phyloP scores from a whole-genome alignment of 2,888 invertebrate genomes.

The Drosophila limbata region DNA sequence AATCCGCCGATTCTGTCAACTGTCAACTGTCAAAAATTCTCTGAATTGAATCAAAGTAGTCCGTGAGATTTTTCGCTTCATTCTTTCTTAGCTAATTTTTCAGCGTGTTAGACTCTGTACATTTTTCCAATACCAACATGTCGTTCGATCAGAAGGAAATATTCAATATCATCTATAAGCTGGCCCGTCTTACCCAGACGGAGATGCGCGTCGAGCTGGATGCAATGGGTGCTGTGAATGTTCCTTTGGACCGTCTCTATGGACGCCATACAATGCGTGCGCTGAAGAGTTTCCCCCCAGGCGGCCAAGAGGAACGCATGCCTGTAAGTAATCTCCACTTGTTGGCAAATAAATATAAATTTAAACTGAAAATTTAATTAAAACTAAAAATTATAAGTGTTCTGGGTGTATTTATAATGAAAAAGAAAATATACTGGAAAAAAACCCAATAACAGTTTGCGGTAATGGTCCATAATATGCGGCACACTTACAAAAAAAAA shows the following conservation, averaged over 20 bases:
- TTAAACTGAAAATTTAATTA: too few relatives aligned
- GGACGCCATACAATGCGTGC: constrained; percentile 98
- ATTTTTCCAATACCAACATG: constrained; percentile 45
- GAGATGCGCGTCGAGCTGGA: constrained; percentile 88
- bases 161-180: constrained; percentile 63
- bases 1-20: background rate
- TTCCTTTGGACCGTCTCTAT: constrained; percentile 95
- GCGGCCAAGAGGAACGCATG: constrained; percentile 95
- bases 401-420: too few relatives aligned
- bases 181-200: constrained; percentile 45
- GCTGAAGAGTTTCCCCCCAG: constrained; percentile 97
- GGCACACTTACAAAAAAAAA: too few relatives aligned
- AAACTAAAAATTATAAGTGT: too few relatives aligned
- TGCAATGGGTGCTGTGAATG: constrained; percentile 96
- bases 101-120: background rate
- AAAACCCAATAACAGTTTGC: too few relatives aligned
- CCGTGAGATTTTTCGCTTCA: background rate
- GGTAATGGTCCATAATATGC: too few relatives aligned
- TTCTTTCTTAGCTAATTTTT: background rate
- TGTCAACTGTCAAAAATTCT: background rate
- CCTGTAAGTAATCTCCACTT: constrained; percentile 88
- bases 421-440: too few relatives aligned
- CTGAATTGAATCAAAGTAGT: constrained; percentile 20
- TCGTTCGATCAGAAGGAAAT: constrained; percentile 72
- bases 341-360: too few relatives aligned